Percentiles rank a stretch among this genome's conserved stretches.
Conservation (phyloP, 2,113 vertebrate genomes). For the Anas platyrhynchos region DNA sequence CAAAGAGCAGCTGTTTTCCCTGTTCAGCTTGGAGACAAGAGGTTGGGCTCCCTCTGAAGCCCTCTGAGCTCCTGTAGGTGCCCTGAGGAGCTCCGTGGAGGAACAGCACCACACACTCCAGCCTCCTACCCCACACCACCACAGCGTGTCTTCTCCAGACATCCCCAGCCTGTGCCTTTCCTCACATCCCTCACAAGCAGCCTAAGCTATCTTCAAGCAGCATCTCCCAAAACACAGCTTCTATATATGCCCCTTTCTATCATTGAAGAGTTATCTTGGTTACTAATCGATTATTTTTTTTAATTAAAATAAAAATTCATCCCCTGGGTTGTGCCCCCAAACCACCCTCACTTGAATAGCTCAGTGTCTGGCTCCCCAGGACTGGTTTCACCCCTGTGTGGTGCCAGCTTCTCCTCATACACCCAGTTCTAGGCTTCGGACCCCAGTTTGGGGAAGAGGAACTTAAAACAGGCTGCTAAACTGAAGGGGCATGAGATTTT, state of each 20-base stretch:
- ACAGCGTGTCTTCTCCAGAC: not conserved
- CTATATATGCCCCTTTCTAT: not conserved
- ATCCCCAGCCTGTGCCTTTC: not conserved
- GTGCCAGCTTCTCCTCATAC: not conserved
- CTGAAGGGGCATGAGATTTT: not conserved
- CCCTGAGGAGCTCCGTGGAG: not conserved
- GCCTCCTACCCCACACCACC: not conserved
- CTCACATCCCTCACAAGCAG: not conserved
- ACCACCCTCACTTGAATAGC: not conserved
- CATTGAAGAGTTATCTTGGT: not conserved
- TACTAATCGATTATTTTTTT: not conserved
- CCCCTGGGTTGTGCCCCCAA: fast-evolving
- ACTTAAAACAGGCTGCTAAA: not conserved
- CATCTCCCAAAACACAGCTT: not conserved
- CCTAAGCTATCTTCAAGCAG: not conserved
- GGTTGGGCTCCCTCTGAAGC: not conserved
- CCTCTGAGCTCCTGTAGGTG: not conserved
- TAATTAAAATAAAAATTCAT: not conserved
- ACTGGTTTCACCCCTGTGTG: not conserved
- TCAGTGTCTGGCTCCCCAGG: not conserved
- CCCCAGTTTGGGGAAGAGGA: not conserved
- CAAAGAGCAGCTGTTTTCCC: not conserved
- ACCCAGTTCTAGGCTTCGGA: not conserved
- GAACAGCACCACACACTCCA: not conserved
- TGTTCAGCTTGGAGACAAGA: not conserved